Conservation (phyloP, 2,797 vertebrate genomes). For the Coluber constrictor region DNA sequence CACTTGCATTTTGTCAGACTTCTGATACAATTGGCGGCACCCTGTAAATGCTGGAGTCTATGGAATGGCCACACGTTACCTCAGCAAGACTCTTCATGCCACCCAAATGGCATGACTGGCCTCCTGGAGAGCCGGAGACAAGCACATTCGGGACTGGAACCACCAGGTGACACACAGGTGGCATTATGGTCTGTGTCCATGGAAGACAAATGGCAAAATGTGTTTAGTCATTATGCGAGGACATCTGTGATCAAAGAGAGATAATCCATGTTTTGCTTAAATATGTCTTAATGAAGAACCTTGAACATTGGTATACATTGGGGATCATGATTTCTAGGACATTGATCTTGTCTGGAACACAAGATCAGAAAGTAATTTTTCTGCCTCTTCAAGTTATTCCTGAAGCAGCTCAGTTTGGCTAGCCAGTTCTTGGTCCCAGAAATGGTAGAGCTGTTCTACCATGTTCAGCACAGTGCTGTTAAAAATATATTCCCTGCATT, state of each 20-base stretch:
- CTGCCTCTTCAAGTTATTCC: not conserved
- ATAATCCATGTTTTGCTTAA: not conserved
- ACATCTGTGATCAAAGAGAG: not conserved
- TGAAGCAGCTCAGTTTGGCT: not conserved
- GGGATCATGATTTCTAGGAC: not conserved
- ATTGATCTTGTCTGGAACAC: not conserved
- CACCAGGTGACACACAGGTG: not conserved
- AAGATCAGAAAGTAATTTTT: not conserved
- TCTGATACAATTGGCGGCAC: not conserved
- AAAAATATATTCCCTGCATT: not conserved
- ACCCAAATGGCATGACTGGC: not conserved
- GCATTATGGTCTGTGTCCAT: not conserved
- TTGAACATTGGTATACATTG: not conserved
- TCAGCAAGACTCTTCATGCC: not conserved
- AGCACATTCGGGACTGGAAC: not conserved
- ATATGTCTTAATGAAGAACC: not conserved
- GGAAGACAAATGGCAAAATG: not conserved
- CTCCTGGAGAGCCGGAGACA: not conserved
- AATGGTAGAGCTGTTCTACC: not conserved
- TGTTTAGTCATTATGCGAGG: not conserved
- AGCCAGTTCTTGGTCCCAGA: not conserved
- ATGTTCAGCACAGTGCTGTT: not conserved
- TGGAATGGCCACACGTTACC: not conserved
- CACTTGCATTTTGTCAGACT: not conserved
- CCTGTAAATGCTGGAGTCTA: not conserved